These are phyloP conservation scores for Yponomeuta sedellus DNA, from an alignment of 2,888 invertebrate genomes.

Conservation along the genomic window DNA sequence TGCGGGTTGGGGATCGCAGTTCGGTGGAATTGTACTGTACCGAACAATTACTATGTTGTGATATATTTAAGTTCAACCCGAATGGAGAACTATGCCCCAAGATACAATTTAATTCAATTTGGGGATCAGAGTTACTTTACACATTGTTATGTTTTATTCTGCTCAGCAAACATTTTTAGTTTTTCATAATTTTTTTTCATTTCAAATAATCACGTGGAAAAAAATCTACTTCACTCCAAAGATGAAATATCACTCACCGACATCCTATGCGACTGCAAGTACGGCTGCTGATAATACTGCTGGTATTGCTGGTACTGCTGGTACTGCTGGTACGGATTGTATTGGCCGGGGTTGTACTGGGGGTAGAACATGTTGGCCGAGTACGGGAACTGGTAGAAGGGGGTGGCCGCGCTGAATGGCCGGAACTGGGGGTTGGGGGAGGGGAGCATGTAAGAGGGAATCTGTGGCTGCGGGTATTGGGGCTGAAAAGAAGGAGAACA, in stretches of 20 bases:
- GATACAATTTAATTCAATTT: too few relatives aligned
- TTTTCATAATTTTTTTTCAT: too few relatives aligned
- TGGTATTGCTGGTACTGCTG: slow-evolving; percentile 44
- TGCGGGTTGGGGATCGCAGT: too few relatives aligned
- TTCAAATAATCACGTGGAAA: too few relatives aligned
- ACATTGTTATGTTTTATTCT: too few relatives aligned
- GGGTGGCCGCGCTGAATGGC: slow-evolving; percentile 57
- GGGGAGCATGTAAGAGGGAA: slow-evolving; percentile 54
- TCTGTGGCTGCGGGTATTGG: slow-evolving; percentile 35
- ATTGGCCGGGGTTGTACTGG: slow-evolving; percentile 32
- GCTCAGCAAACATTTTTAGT: too few relatives aligned
- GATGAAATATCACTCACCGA: slow-evolving; percentile 60
- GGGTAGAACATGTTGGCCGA: slow-evolving; percentile 57
- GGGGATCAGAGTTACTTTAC: too few relatives aligned
- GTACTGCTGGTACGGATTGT: slow-evolving; percentile 64
- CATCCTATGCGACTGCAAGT: slow-evolving; percentile 63
- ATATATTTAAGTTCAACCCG: too few relatives aligned
- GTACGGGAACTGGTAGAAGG: slow-evolving; percentile 71
- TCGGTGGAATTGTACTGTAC: too few relatives aligned
- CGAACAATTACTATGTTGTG: too few relatives aligned
- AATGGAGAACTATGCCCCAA: too few relatives aligned
- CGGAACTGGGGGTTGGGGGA: slow-evolving; percentile 53
- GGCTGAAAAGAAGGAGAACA: slow-evolving; percentile 29
- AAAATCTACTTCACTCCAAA: too few relatives aligned
- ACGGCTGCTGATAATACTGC: slow-evolving; percentile 51